Base-by-base conservation (phyloP, 2,888 invertebrate genomes). In the Thereva nobilitata region DNA sequence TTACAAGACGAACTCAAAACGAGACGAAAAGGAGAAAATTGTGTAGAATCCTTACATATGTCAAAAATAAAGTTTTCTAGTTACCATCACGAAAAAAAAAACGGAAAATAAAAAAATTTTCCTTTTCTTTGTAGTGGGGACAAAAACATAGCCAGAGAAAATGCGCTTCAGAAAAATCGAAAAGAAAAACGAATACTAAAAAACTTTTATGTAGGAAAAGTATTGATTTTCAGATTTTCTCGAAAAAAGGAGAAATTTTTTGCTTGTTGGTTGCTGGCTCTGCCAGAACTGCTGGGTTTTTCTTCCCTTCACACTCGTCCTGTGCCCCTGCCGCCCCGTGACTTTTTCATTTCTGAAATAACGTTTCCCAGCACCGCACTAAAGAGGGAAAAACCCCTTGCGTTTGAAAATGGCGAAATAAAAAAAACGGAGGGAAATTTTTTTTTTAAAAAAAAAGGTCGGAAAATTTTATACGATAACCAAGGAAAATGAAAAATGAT, bases 401-500 rank as follows among this genome's bases (percentile, higher is more conserved):
- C 23, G 10, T 34, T 9, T 38, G 9, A 41, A 40, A 41, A 55
- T 40, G 23, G 40, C 23, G 41, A 40, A 35, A 37, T 40, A 7
- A 41, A 55, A 55, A 54, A 55, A 55, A 41, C 10, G 12, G 41
- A 37, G 42, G 55, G 23, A 55, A 55, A 42, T 41, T 55, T 23
- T 41, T 41, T 12, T 41, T 41, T 41, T 41, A 41, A 12, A 23
- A 55, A 55, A 55, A 55, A 55, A 55, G 41, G 37, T 55, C 55
- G 41, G 55, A 55, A 55, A 55, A 40, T 55, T 54, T 55, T 40
- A 55, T 55, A 55, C 40, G 40, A 55, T 40, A 40, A 41, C 55
- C 40, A 55, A 55, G 55, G 37, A 55, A 55, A 55, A 55, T 55
- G 55, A 55, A 55, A 55, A 55, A 55, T 55, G 55, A 23, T 41